These are phyloP conservation scores for Zosterops lateralis DNA, from an alignment of 2,113 vertebrate species.

Conservation along the genomic window DNA sequence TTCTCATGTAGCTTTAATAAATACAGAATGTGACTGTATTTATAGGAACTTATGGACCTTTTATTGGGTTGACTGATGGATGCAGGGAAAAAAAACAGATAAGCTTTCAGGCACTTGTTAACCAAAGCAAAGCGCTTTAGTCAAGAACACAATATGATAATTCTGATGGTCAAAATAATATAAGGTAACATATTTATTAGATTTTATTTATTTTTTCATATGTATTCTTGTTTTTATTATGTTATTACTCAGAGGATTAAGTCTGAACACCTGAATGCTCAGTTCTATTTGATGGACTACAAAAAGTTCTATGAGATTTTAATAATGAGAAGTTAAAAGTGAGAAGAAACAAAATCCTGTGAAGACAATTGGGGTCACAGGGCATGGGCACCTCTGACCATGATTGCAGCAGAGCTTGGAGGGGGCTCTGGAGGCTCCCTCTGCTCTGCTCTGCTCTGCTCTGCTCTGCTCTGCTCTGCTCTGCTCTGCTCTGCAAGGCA, in stretches of 20 bases:
- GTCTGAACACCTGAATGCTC: background rate
- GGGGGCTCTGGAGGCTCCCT: background rate
- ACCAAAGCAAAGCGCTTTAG: background rate
- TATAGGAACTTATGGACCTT: background rate
- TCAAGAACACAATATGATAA: background rate
- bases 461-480: background rate
- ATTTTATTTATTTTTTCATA: background rate
- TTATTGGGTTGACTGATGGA: background rate
- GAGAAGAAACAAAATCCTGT: background rate
- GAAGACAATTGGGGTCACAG: accelerated
- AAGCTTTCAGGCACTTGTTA: background rate
- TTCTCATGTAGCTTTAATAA: background rate
- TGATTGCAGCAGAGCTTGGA: background rate
- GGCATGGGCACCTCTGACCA: background rate
- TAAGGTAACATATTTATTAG: background rate
- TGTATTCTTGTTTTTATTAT: background rate
- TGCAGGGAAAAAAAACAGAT: background rate
- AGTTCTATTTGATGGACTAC: background rate
- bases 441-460: background rate
- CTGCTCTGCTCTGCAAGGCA: background rate
- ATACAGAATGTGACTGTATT: background rate
- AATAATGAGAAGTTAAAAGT: background rate
- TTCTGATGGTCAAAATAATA: background rate
- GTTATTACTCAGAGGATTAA: background rate
- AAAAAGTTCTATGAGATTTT: background rate